Percentiles rank a stretch among this genome's conserved stretches.
Conservation (phyloP, 2,113 vertebrate genomes). For the mouse (Mus musculus) region DNA sequence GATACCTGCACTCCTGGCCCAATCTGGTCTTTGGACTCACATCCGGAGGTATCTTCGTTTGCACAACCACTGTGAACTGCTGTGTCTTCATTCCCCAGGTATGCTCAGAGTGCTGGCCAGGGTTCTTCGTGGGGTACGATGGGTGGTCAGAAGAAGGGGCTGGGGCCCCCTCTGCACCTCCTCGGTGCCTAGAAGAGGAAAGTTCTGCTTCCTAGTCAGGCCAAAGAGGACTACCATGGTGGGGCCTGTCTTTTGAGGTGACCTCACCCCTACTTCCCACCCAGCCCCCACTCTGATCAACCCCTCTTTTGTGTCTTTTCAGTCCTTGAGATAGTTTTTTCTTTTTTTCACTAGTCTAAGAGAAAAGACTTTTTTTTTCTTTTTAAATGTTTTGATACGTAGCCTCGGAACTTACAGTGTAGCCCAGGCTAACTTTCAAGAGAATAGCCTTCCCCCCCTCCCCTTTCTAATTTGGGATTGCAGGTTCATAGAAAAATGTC, state of each 20-base stretch:
- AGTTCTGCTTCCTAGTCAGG: background rate
- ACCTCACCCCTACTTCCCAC: background rate
- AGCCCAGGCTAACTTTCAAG: background rate
- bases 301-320: background rate
- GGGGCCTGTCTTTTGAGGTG: background rate
- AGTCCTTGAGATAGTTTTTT: background rate
- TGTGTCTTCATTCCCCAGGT: constrained; percentile 97
- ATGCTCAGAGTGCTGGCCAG: background rate
- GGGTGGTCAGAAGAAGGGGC: background rate
- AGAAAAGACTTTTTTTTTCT: background rate
- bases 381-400: background rate
- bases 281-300: background rate
- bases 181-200: background rate
- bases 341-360: background rate
- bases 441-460: background rate
- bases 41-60: constrained; percentile 95
- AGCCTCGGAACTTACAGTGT: background rate
- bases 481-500: background rate
- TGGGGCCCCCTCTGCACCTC: background rate
- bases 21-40: constrained; percentile 94
- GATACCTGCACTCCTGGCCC: constrained; percentile 93
- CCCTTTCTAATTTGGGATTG: background rate
- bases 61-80: constrained; percentile 94
- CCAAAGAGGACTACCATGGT: background rate
- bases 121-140: background rate